Percentiles rank a stretch among this genome's conserved stretches.
Conservation (phyloP, 1,140 invertebrate species). For the Himalopsyche phryganea region DNA sequence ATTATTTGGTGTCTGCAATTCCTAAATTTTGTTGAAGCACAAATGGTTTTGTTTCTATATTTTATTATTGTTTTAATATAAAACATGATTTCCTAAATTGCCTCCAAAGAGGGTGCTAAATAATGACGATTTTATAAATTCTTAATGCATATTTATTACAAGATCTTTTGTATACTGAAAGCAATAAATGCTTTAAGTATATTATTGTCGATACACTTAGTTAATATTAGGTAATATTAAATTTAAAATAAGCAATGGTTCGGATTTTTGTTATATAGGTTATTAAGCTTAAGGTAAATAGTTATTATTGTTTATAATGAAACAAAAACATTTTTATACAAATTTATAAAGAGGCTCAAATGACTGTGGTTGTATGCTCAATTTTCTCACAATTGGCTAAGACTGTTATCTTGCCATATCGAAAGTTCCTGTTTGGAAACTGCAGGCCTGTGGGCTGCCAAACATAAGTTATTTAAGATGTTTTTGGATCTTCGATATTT, state of each 20-base stretch:
- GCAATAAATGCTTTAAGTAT: too few species aligned
- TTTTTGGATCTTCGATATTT: constrained; percentile 11
- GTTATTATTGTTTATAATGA: too few species aligned
- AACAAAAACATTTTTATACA: not conserved
- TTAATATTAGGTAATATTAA: too few species aligned
- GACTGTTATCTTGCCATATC: constrained; percentile 21
- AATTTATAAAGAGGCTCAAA: constrained; percentile 29
- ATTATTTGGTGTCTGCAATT: not conserved
- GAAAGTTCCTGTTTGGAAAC: constrained; percentile 31
- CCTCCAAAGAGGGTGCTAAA: constrained; percentile 22
- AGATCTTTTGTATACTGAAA: too few species aligned
- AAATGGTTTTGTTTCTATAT: constrained; percentile 7
- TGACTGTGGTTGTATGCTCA: constrained; percentile 24
- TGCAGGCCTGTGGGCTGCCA: constrained; percentile 6
- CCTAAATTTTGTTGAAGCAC: not conserved
- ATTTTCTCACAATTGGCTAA: constrained; percentile 21
- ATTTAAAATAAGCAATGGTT: too few species aligned
- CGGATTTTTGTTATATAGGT: too few species aligned
- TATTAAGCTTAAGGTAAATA: too few species aligned
- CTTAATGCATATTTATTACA: too few species aligned
- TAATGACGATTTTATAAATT: too few species aligned
- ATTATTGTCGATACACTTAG: too few species aligned
- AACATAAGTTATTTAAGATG: constrained; percentile 15
- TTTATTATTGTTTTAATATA: not conserved
- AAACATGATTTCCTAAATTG: not conserved